Base-by-base conservation (phyloP, 1,140 invertebrate genomes). In the Zaprionus inermis region DNA sequence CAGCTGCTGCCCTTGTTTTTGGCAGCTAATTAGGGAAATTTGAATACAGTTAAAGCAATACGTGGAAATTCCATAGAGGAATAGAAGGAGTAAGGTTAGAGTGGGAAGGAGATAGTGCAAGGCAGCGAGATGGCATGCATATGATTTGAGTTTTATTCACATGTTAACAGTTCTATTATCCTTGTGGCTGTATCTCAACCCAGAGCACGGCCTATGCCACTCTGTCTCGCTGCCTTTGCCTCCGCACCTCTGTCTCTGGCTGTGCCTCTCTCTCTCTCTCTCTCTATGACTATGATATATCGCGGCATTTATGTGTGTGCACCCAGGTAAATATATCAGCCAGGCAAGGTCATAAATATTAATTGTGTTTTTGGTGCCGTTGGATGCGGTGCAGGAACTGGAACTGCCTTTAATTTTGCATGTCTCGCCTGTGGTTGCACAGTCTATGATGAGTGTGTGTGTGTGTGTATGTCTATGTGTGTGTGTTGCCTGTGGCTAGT, bases 131-230 rank as follows among this genome's bases (percentile, higher is more conserved):
- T 72, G 41, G 59, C 46, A 68, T 34, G 79, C 46, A 79, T 86
- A 86, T 82, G 81, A 84, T 88, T 84, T 69, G 76, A 84, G 72
- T 89, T 84, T 81, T 84, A 84, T 89, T 81, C 74, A 46, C 85
- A 89, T 89, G 84, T 88, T 88, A 88, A 88, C 85, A 89, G 80
- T 89, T 89, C 80, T 90, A 90, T 89, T 89, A 89, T 89, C 84
- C 84, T 81, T 88, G 73, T 72, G 83, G 84, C 74, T 56, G 73
- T 84, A 84, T 88, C 84, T 79, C 24, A 28, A 28, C 3, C 24
- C 24, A 28, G 24, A 28, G 24, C 24, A 28, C 5, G 24, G 24
- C 24, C 24, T 28, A 28, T 28, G 24, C 24, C 24, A 2, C 24
- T 3, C 24, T 28, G 24, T 28, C 24, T 28, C 3, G 1, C 24